Evolutionary conservation across 1,140 invertebrate genomes (phyloP), one percentile per base, ranked within the genome.

Genomic region (Phocides pigmalion): DNA sequence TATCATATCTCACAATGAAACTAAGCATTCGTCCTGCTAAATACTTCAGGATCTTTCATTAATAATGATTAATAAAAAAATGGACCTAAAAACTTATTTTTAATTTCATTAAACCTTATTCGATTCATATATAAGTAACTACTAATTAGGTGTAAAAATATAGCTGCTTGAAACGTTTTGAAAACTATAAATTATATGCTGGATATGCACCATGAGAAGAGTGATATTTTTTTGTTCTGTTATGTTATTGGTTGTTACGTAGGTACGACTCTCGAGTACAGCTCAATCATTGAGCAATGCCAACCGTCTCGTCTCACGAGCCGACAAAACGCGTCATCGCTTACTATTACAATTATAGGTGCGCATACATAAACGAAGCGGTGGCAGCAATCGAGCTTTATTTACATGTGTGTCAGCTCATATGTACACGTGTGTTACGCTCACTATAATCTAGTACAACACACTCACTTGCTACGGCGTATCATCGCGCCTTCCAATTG

Each of bases 251-350:
- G 62, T 79, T 79, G 79, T 84, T 39, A 39, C 12, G 35, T 87
- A 85, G 81, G 81, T 87, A 82, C 75, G 64, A 78, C 76, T 79
- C 68, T 81, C 74, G 81, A 81, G 80, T 89, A 89, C 82, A 87
- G 83, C 87, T 89, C 84, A 82, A 90, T 90, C 88, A 89, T 89
- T 90, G 88, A 90, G 86, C 86, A 87, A 89, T 90, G 84, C 88
- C 85, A 88, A 53, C 85, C 81, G 86, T 90, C 88, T 90, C 88
- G 86, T 89, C 88, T 88, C 86, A 83, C 83, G 79, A 90, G 86
- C 85, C 84, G 86, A 90, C 84, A 89, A 74, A 88, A 89, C 88
- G 84, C 88, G 88, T 90, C 88, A 90, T 89, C 88, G 86, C 78
- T 85, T 81, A 87, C 87, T 89, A 83, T 83, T 86, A 89, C 83